Percentiles rank a stretch among this genome's conserved stretches.
Conservation (phyloP, 2,113 vertebrate species). For the Paraplagusia blochii region DNA sequence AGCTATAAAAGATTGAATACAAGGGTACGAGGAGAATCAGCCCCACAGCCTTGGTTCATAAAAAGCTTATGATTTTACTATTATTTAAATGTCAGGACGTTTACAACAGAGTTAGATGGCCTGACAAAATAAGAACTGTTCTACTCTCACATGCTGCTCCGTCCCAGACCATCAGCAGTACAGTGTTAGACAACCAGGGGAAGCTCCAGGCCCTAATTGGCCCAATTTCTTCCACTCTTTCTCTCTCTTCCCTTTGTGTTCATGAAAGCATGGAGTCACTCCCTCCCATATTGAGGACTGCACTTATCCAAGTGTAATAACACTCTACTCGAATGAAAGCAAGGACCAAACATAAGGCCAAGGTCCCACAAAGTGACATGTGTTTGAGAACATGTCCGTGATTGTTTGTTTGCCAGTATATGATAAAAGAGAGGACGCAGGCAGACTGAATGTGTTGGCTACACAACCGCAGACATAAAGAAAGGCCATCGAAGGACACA, state of each 20-base stretch:
- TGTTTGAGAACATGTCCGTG: neutral
- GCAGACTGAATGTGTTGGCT: constrained; percentile 42
- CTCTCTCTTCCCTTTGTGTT: constrained; percentile 50
- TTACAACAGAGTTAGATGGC: constrained; percentile 46
- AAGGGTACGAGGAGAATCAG: too few species aligned
- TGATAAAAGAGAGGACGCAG: constrained; percentile 53
- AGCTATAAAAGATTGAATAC: too few species aligned
- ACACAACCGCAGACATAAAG: constrained; percentile 57
- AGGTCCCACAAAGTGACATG: constrained; percentile 19
- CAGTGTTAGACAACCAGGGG: constrained; percentile 36
- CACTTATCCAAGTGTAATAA: constrained; percentile 56
- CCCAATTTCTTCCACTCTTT: constrained; percentile 63
- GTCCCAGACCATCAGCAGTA: constrained; percentile 43
- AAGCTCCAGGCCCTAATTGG: constrained; percentile 70
- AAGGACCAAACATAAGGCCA: constrained; percentile 43
- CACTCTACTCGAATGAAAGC: constrained; percentile 43
- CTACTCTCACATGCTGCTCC: constrained; percentile 18
- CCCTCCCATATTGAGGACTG: constrained; percentile 44
- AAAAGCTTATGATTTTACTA: constrained; percentile 53
- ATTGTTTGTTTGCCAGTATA: constrained; percentile 16
- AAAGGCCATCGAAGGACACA: constrained; percentile 50
- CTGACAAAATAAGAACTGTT: constrained; percentile 63
- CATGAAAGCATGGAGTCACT: constrained; percentile 47
- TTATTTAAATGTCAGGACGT: constrained; percentile 58
- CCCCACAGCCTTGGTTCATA: constrained; percentile 7